Evolutionary conservation across 2,797 vertebrate genomes (phyloP), one percentile per base, ranked within the genome.

Genomic region (Parotocinclus haroldoi): DNA sequence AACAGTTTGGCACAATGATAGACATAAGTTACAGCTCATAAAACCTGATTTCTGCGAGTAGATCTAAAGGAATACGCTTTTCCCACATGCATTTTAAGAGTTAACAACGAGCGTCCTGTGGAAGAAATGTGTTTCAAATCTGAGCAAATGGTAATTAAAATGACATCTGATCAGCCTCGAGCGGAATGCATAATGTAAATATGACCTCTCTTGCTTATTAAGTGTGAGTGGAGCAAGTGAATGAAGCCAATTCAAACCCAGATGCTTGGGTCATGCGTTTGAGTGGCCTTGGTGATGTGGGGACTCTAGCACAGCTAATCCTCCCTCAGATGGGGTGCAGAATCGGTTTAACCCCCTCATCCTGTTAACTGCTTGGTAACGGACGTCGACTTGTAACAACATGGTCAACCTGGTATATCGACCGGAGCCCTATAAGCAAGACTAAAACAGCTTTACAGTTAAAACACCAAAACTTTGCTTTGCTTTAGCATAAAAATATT

Each of bases 261-360:
- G 66, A 68, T 27, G 45, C 67, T 68, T 54, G 63, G 74, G 66
- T 74, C 76, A 68, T 71, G 54, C 57, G 51, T 79, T 63, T 61
- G 63, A 75, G 65, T 68, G 46, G 59, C 45, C 49, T 54, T 37
- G 45, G 64, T 49, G 46, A 56, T 54, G 37, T 37, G 42, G 56
- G 57, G 62, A 49, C 44, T 67, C 45, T 55, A n/a, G 7, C 11
- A 37, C 37, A 10, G 17, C 55, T 58, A 38, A 58, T 19, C 45
- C 45, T n/a, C 17, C 27, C 27, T 27, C 27, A 27, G 27, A 27
- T 50, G 55, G 36, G 45, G 18, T 3, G 17, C 55, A 42, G 11
- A 44, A 14, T n/a, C 12, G 36, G 46, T 66, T 66, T 57, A 50
- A 66, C 37, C 50, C n/a, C 44, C 39, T 44, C 42, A 19, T 48